These are phyloP conservation scores for Ctenicera cuprea DNA, from an alignment of 2,888 invertebrate species.

Conservation along the genomic window DNA sequence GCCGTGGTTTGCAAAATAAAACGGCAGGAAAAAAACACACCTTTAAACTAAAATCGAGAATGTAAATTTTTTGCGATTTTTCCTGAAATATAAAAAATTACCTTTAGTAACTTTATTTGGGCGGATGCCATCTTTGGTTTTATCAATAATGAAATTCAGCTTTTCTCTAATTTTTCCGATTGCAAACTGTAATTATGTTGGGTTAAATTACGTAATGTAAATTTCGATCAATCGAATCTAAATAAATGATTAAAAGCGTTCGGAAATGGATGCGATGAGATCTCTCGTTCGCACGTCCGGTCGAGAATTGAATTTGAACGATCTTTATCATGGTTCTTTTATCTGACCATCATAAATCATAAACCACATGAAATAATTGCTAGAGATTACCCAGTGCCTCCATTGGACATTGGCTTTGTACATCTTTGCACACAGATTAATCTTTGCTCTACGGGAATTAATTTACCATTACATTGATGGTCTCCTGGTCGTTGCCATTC, in stretches of 20 bases:
- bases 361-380: slow-evolving; percentile 56
- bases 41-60: neutral
- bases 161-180: too few species aligned
- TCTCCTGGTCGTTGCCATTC: slow-evolving; percentile 25
- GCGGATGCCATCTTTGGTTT: too few species aligned
- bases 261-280: slow-evolving; percentile 35
- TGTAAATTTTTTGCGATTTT: neutral
- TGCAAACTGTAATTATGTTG: too few species aligned
- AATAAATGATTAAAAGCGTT: slow-evolving; percentile 24
- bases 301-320: slow-evolving; percentile 57
- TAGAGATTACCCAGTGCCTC: slow-evolving; percentile 53
- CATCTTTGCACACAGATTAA: slow-evolving; percentile 40
- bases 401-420: slow-evolving; percentile 47
- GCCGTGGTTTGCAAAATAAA: slow-evolving; percentile 34
- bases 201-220: neutral
- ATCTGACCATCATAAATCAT: slow-evolving; percentile 57
- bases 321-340: slow-evolving; percentile 55
- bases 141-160: too few species aligned
- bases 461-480: slow-evolving; percentile 39
- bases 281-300: slow-evolving; percentile 56
- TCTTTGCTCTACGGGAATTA: slow-evolving; percentile 43
- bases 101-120: too few species aligned
- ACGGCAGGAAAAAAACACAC: neutral
- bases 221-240: neutral
- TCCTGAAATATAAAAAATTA: too few species aligned